Base-by-base conservation (phyloP, 1,140 invertebrate species). In the Formica exsecta region DNA sequence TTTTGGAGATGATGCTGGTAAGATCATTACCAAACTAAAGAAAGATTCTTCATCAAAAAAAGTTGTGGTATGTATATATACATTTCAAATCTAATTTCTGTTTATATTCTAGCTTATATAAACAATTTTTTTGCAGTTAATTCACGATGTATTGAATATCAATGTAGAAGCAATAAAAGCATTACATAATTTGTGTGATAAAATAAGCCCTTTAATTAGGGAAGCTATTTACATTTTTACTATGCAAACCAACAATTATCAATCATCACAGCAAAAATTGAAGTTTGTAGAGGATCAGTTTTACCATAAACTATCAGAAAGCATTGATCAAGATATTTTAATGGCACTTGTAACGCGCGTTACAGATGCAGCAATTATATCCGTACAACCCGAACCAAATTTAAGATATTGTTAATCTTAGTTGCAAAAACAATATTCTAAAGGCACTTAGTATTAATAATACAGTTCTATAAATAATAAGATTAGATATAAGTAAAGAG, bases 121-220 rank as follows among this genome's bases (percentile, higher is more conserved):
- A 79, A 51, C 65, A 16, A 74, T 62, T 66, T 73, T 90, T 36
- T 93, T 94, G 85, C 64, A 94, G 93, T 79, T 94, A 62, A 62
- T 94, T 48, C 80, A 84, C 3, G 92, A 94, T 76, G 71, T 94
- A 11, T 75, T 94, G 16, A 87, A 88, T 3, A 79, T 93, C 22
- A 84, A 93, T 74, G 51, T 88, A 22, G 65, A 91, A 38, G 92
- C 93, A 11, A 79, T 94, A n/a, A 86, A 77, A 87, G 90, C 90
- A 32, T 92, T 95, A 57, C 94, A 95, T 71, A 91, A 92, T 87
- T 89, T 95, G 19, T 94, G 93, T 62, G 94, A 95, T 70, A 91
- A 71, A 41, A 41, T 91, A 54, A 93, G 91, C 62, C 93, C 94
- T 11, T 70, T 94, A 6, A 89, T 94, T 9, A 64, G 51, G 80